These are phyloP conservation scores for Metopia argyrocephala DNA, from an alignment of 2,888 invertebrate genomes.

Conservation along the genomic window DNA sequence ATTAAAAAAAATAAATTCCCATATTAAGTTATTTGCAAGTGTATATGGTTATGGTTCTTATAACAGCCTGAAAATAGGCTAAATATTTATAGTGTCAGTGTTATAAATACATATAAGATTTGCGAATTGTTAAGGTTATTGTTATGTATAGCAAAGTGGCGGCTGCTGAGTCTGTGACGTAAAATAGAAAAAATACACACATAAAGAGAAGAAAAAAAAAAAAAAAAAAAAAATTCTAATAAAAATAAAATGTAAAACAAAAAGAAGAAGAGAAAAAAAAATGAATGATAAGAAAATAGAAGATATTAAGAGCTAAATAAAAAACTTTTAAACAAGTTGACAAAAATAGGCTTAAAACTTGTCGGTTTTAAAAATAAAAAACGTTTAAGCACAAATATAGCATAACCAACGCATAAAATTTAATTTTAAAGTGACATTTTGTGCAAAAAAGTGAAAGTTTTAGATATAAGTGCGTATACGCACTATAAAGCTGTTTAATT, in stretches of 20 bases:
- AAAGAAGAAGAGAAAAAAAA: slow-evolving; percentile 22
- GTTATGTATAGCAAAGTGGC: slow-evolving; percentile 64
- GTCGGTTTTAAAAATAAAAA: too few relatives aligned
- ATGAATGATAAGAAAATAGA: slow-evolving; percentile 6
- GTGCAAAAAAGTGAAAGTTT: slow-evolving; percentile 1
- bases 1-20: slow-evolving; percentile 1
- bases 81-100: slow-evolving; percentile 39
- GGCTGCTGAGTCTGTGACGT: slow-evolving; percentile 65
- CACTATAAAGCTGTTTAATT: not conserved
- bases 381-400: too few relatives aligned
- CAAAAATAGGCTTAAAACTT: too few relatives aligned
- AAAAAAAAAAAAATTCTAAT: not conserved
- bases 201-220: not conserved
- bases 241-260: not conserved
- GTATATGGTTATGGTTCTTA: not conserved
- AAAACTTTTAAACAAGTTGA: too few relatives aligned
- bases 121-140: slow-evolving; percentile 61
- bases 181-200: slow-evolving; percentile 30
- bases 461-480: slow-evolving; percentile 28
- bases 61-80: slow-evolving; percentile 54
- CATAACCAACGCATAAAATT: too few relatives aligned
- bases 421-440: too few relatives aligned
- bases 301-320: too few relatives aligned
- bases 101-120: slow-evolving; percentile 47
- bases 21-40: not conserved